Evolutionary conservation across 2,888 invertebrate species (phyloP).

Genomic region (Adineta ricciae): DNA sequence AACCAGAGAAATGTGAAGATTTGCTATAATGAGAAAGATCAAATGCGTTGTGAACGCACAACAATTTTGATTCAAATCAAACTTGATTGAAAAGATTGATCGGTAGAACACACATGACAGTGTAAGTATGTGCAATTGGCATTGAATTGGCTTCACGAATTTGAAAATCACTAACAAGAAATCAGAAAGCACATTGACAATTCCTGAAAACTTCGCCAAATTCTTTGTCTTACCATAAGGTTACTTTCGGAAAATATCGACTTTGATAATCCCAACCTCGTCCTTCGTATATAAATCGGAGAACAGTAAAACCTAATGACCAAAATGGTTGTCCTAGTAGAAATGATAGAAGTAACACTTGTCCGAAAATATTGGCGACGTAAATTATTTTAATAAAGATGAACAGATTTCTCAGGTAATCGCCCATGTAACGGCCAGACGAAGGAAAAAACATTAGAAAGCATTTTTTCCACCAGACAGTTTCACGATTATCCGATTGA

Average conservation of each 20-base stretch:
- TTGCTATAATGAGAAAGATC: too few species aligned
- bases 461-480: not conserved
- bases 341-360: constrained; percentile 25
- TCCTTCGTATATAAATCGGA: constrained; percentile 24
- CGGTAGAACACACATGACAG: constrained; percentile 37
- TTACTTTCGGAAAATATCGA: constrained; percentile 33
- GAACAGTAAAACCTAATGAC: constrained; percentile 30
- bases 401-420: constrained; percentile 33
- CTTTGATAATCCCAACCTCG: constrained; percentile 32
- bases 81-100: constrained; percentile 34
- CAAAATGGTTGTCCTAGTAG: constrained; percentile 33
- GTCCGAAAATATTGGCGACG: constrained; percentile 18
- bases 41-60: too few species aligned
- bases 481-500: constrained; percentile 25
- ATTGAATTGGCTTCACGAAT: constrained; percentile 28
- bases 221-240: constrained; percentile 15
- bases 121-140: constrained; percentile 30
- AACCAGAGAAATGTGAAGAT: constrained; percentile 34
- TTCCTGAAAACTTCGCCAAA: not conserved
- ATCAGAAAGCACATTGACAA: not conserved
- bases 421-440: constrained; percentile 31
- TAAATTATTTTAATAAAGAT: constrained; percentile 32
- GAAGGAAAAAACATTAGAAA: not conserved
- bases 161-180: constrained; percentile 27
- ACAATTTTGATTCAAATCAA: not conserved